These are phyloP conservation scores for Megamerina dolium DNA, from an alignment of 2,888 invertebrate species.

Conservation along the genomic window DNA sequence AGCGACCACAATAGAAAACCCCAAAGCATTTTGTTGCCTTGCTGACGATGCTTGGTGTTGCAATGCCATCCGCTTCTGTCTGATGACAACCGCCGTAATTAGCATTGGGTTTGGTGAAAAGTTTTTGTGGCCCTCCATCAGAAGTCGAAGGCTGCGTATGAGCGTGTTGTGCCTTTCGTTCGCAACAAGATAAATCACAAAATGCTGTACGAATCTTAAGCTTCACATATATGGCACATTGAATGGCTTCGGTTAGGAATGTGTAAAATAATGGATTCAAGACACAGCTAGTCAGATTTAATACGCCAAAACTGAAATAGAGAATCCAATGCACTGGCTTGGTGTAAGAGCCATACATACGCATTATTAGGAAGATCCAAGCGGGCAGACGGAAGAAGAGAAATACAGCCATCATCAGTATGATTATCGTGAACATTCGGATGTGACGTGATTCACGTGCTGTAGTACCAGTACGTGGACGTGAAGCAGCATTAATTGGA, in stretches of 20 bases:
- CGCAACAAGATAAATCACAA: no score
- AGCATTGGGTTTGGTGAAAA: no score
- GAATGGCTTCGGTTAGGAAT: slow-evolving; percentile 53
- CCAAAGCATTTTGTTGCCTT: background rate
- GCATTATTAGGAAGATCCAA: slow-evolving; percentile 53
- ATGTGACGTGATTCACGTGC: slow-evolving; percentile 50
- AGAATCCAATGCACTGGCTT: slow-evolving; percentile 48
- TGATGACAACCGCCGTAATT: no score
- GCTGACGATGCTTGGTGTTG: no score
- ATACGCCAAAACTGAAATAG: slow-evolving; percentile 51
- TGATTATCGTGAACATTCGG: slow-evolving; percentile 55
- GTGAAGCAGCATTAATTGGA: slow-evolving; percentile 8
- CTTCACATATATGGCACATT: slow-evolving; percentile 23
- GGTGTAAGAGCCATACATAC: slow-evolving; percentile 40
- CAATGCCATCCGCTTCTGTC: no score
- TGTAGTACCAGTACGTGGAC: slow-evolving; percentile 1
- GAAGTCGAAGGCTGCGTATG: no score
- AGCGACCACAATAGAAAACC: background rate
- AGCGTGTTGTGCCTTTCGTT: no score
- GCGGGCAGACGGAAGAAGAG: slow-evolving; percentile 53
- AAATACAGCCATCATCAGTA: slow-evolving; percentile 54
- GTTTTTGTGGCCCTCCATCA: no score
- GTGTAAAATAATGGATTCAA: slow-evolving; percentile 58
- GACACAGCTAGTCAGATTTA: slow-evolving; percentile 54
- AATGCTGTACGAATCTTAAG: slow-evolving; percentile 16